phyloP scores from a whole-genome alignment of 1,140 invertebrate genomes.

The Caenorhabditis latens region DNA sequence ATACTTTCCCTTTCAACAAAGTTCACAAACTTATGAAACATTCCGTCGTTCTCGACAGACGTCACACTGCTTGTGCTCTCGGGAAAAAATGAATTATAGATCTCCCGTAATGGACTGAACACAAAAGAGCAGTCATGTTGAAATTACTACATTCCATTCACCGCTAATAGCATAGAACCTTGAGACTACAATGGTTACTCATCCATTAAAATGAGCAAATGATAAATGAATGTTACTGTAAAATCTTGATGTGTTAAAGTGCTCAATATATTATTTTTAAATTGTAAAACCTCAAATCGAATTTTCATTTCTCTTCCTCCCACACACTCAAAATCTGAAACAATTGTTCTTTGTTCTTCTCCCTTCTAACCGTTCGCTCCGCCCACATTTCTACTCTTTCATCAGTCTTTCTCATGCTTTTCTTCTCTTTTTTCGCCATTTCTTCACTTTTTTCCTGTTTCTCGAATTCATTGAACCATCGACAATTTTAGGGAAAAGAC shows the following conservation, averaged over 20 bases:
- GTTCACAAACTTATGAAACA: background rate
- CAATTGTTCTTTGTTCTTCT: conserved; percentile 18
- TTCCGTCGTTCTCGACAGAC: background rate
- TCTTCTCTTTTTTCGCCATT: background rate
- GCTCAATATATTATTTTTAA: background rate
- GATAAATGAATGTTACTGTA: background rate
- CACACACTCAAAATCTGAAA: conserved; percentile 36
- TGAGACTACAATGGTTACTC: background rate
- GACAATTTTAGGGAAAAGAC: conserved; percentile 16
- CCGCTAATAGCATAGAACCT: background rate
- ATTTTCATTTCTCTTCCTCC: background rate
- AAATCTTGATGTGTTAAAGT: no score
- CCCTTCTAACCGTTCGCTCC: background rate
- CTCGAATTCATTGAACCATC: conserved; percentile 40
- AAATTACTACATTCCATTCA: background rate
- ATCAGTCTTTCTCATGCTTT: background rate
- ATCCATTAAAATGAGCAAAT: background rate
- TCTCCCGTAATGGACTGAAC: conserved; percentile 14
- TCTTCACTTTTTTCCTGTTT: background rate
- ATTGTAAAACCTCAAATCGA: background rate
- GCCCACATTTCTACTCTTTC: background rate
- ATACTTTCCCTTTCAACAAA: background rate
- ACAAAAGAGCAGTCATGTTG: background rate
- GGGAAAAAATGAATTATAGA: conserved; percentile 37
- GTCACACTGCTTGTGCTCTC: background rate